A percentile compares a stretch with the other conserved stretches of the same genome.
These are phyloP conservation scores for Pseudorhiza aurosa DNA, from an alignment of 30 jellyfish, hydroid and myxozoan genomes.

Conservation along the genomic window DNA sequence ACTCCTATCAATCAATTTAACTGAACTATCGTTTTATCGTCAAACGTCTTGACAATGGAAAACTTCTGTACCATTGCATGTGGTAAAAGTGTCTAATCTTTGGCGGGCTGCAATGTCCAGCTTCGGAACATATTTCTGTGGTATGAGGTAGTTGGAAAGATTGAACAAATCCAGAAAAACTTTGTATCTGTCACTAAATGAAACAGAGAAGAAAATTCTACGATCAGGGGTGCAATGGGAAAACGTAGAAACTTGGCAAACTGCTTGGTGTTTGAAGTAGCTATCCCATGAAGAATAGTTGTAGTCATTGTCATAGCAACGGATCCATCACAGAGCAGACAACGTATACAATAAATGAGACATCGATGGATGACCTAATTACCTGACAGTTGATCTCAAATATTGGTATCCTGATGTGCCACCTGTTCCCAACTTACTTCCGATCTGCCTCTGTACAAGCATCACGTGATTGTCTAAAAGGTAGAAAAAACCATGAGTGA, in stretches of 20 bases:
- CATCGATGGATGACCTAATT: too few species aligned
- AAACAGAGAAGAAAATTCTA: not conserved
- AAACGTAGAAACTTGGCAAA: not conserved
- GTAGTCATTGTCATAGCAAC: too few species aligned
- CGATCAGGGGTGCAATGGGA: not conserved
- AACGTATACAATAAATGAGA: too few species aligned
- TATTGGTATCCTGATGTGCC: constrained; percentile 96
- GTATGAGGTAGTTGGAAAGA: constrained; percentile 77
- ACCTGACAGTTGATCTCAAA: constrained; percentile 93
- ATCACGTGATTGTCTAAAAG: constrained; percentile 82
- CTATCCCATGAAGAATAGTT: too few species aligned
- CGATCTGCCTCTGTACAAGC: constrained; percentile 90
- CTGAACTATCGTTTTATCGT: too few species aligned
- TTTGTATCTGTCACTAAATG: constrained; percentile 84
- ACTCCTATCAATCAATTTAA: too few species aligned
- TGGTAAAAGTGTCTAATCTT: constrained; percentile 33
- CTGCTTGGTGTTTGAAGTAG: not conserved
- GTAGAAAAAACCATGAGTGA: not conserved
- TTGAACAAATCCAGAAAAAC: constrained; percentile 86
- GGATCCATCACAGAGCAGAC: too few species aligned
- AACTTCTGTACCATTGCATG: constrained; percentile 20
- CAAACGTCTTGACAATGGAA: constrained; percentile 13
- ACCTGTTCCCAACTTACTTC: constrained; percentile 90
- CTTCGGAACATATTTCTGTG: constrained; percentile 69
- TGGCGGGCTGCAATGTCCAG: constrained; percentile 56